Base-by-base conservation (phyloP, 2,113 vertebrate species). In the Psophia crepitans region DNA sequence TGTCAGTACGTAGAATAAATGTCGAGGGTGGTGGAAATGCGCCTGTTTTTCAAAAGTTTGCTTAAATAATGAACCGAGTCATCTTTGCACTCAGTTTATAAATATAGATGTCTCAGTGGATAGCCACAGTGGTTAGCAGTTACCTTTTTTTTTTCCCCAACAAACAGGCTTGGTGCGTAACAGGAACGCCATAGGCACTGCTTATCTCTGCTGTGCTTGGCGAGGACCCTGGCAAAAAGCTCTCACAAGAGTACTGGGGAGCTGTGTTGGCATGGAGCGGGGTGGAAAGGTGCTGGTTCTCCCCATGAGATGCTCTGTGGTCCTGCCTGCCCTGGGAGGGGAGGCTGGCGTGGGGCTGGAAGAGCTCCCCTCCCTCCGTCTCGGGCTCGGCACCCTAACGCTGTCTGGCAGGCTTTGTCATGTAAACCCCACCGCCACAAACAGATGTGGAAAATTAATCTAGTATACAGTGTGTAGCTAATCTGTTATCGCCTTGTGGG, bases 41-140 rank as follows among this genome's bases (percentile, higher is more conserved):
- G 4, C 83, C n/a, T 1, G 1, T 92, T 96, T 95, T 91, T 93
- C 84, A 7, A 56, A 90, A 74, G 53, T 96, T 97, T 89, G 63
- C 95, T 95, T 94, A 92, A 90, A 96, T 90, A 84, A 86, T 51
- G 92, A 95, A 64, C 33, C n/a, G 56, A 83, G 56, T 92, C 96
- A 43, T 88, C 81, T 84, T 81, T 51, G 85, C 65, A 32, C 84
- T 93, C 90, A 57, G 27, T 78, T 95, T 86, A 51, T 69, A 60
- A 87, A 88, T 74, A 76, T 13, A 91, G 92, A 24, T 83, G 75
- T 61, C 89, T 81, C 57, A 26, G 39, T 88, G 27, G 51, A 6
- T 65, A 46, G 58, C 82, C 64, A 21, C 70, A 9, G 65, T 17
- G 30, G 68, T 94, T 96, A 93, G 75, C 89, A 53, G 78, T 78